A percentile compares a stretch with the other conserved stretches of the same genome.
Conservation (phyloP, 2,797 vertebrate species). For the Pempheris klunzingeri region DNA sequence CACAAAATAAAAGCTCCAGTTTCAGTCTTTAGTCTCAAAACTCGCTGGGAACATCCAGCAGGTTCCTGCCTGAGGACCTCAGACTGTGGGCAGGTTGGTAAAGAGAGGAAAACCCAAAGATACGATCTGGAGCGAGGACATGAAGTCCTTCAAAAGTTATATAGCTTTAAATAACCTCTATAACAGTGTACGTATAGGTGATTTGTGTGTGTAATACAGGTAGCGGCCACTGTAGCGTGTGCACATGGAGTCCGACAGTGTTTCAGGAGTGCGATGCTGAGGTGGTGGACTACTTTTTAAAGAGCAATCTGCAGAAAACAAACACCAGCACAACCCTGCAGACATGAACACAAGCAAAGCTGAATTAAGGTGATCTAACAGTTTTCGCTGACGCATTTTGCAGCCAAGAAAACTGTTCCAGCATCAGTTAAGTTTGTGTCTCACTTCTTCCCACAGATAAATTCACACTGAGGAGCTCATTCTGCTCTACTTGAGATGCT, state of each 20-base stretch:
- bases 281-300: not conserved
- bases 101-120: not conserved
- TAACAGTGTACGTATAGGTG: no score
- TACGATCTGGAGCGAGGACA: not conserved
- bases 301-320: not conserved
- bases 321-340: not conserved
- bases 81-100: not conserved
- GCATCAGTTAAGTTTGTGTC: slow-evolving; percentile 10
- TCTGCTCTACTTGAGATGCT: slow-evolving; percentile 33
- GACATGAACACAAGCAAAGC: not conserved
- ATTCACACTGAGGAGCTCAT: slow-evolving; percentile 4
- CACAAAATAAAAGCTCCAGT: not conserved
- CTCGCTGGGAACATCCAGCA: not conserved
- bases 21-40: not conserved
- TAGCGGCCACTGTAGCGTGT: not conserved
- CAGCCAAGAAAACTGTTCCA: slow-evolving; percentile 3
- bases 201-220: not conserved
- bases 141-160: not conserved
- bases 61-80: not conserved
- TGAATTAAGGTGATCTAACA: no score
- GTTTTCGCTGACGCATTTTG: not conserved
- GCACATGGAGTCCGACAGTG: not conserved
- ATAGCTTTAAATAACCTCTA: no score
- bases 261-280: not conserved
- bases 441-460: not conserved